phyloP scores from a whole-genome alignment of 2,797 vertebrate genomes.

The Mus spretus region DNA sequence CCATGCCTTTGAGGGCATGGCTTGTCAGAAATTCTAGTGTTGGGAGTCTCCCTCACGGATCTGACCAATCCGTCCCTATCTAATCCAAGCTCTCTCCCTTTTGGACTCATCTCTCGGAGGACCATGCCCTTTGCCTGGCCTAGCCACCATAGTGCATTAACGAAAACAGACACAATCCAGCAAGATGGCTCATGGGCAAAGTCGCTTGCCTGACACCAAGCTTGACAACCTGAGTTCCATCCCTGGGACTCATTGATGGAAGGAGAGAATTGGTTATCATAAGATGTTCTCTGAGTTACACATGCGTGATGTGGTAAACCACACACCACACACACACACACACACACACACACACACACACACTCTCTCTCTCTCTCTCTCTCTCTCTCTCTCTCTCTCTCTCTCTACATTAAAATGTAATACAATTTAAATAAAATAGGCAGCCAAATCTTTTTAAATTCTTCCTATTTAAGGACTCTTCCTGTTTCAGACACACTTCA shows the following conservation, averaged over 20 bases:
- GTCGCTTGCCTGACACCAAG: neutral
- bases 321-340: too few species aligned
- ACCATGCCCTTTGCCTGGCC: neutral
- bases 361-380: too few species aligned
- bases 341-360: neutral
- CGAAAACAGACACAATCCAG: neutral
- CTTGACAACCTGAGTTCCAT: neutral
- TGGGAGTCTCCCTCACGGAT: neutral
- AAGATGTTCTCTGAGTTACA: neutral
- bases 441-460: neutral
- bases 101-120: neutral
- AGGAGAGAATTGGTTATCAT: neutral
- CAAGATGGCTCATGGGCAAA: neutral
- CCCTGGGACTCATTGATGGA: neutral
- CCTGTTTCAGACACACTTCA: neutral
- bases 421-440: neutral
- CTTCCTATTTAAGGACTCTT: neutral
- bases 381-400: too few species aligned
- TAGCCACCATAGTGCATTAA: neutral
- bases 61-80: neutral
- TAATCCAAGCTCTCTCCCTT: neutral
- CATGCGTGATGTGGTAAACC: neutral
- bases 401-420: neutral
- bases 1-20: neutral
- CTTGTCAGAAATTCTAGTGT: neutral